Conservation (phyloP, 1,140 invertebrate species). For the Drosophila repleta region DNA sequence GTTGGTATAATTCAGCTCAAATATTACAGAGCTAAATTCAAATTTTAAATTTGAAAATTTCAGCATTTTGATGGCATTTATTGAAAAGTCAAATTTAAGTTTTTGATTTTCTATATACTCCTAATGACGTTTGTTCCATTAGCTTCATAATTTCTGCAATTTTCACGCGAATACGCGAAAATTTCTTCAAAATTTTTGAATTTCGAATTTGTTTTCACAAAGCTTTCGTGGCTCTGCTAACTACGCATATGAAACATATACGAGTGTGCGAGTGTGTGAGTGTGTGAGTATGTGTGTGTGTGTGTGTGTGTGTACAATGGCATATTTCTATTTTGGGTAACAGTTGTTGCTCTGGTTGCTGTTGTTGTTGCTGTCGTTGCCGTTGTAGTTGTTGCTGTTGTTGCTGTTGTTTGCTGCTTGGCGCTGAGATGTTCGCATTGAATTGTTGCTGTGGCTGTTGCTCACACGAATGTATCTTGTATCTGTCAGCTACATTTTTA, state of each 20-base stretch:
- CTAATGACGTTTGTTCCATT: no score
- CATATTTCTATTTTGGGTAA: conserved; percentile 64
- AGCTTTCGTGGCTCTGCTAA: no score
- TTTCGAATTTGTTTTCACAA: no score
- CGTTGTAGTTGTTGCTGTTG: neutral
- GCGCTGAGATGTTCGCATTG: conserved; percentile 5
- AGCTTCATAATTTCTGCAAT: no score
- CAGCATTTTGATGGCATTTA: no score
- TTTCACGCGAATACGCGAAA: no score
- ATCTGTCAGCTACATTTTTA: conserved; percentile 65
- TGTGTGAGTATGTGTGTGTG: conserved; percentile 23
- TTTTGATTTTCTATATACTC: no score
- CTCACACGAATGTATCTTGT: conserved; percentile 57
- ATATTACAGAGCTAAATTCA: no score
- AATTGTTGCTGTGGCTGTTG: conserved; percentile 48
- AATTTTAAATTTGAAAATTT: no score
- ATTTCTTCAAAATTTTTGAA: no score
- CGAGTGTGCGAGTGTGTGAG: conserved; percentile 22
- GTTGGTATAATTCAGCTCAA: no score
- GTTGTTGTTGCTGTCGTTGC: neutral
- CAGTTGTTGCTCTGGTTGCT: conserved; percentile 13
- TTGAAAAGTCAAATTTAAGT: no score
- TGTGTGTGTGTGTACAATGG: conserved; percentile 35
- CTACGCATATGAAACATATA: conserved; percentile 9
- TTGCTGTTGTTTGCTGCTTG: neutral